Evolutionary conservation across 2,888 invertebrate genomes (phyloP).

Genomic region (Mythimna vitellina): DNA sequence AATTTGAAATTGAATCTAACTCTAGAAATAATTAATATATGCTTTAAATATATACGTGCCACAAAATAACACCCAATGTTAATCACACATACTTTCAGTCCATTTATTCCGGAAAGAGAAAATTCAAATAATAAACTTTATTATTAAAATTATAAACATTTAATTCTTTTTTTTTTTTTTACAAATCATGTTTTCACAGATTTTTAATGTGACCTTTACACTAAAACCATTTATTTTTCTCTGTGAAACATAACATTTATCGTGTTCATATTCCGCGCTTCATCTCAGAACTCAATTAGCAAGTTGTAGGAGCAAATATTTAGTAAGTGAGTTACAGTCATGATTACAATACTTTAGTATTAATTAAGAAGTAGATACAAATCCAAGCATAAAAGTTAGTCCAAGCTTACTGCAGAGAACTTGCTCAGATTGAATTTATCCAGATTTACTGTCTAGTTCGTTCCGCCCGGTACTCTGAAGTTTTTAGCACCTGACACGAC

Average conservation of each 20-base stretch:
- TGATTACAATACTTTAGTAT: constrained; percentile 59
- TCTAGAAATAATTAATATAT: not conserved
- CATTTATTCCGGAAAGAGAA: not conserved
- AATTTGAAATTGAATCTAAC: not conserved
- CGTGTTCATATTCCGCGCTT: constrained; percentile 28
- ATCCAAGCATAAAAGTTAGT: constrained; percentile 74
- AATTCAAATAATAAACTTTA: too few relatives aligned
- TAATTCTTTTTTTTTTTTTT: too few relatives aligned
- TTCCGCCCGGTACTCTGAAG: constrained; percentile 72
- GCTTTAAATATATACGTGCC: not conserved
- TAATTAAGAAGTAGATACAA: constrained; percentile 71
- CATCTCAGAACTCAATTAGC: constrained; percentile 43
- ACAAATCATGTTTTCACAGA: too few relatives aligned
- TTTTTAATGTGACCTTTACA: too few relatives aligned
- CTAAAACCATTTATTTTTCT: not conserved
- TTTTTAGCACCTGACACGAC: constrained; percentile 87
- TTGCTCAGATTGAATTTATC: constrained; percentile 82
- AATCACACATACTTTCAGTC: not conserved
- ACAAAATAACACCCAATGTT: not conserved
- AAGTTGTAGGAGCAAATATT: constrained; percentile 55
- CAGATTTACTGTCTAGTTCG: constrained; percentile 81
- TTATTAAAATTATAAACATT: not conserved
- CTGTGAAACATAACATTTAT: constrained; percentile 10
- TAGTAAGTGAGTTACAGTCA: constrained; percentile 54
- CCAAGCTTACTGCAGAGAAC: constrained; percentile 67